Percentiles rank a stretch among this genome's conserved stretches.
Evolutionary conservation across 2,113 vertebrate genomes (phyloP).

Genomic region (Verasper variegatus): DNA sequence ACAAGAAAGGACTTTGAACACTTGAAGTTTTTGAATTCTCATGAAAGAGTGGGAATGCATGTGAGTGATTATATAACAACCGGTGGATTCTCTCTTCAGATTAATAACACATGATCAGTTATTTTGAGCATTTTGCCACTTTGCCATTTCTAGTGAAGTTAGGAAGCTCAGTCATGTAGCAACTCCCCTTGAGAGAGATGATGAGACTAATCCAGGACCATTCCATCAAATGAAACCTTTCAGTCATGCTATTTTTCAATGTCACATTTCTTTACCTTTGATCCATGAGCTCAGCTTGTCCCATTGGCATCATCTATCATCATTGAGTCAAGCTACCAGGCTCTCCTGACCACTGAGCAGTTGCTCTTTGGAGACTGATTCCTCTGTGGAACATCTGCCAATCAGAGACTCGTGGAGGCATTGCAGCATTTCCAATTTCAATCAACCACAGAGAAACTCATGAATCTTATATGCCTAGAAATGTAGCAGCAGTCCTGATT

Average conservation of each 20-base stretch:
- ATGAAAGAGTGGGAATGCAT: neutral
- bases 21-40: neutral
- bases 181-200: slow-evolving; percentile 51
- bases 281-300: slow-evolving; percentile 69
- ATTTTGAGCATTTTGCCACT: slow-evolving; percentile 20
- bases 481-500: neutral
- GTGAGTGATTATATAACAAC: neutral
- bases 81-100: neutral
- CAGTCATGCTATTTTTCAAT: slow-evolving; percentile 76
- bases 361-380: slow-evolving; percentile 58
- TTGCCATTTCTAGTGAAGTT: slow-evolving; percentile 26
- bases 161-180: slow-evolving; percentile 23
- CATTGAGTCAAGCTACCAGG: slow-evolving; percentile 66
- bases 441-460: slow-evolving; percentile 52
- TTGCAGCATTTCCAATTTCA: slow-evolving; percentile 62
- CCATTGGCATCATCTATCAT: slow-evolving; percentile 80
- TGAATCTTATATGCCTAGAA: slow-evolving; percentile 34
- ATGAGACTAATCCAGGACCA: slow-evolving; percentile 70
- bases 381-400: slow-evolving; percentile 72
- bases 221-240: slow-evolving; percentile 74
- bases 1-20: neutral
- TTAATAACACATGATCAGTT: slow-evolving; percentile 39
- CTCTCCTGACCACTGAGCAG: slow-evolving; percentile 75
- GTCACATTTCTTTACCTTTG: slow-evolving; percentile 80
- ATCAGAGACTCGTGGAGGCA: slow-evolving; percentile 49